Base-by-base conservation (phyloP, 2,888 invertebrate species). In the Endomychus coccineus region DNA sequence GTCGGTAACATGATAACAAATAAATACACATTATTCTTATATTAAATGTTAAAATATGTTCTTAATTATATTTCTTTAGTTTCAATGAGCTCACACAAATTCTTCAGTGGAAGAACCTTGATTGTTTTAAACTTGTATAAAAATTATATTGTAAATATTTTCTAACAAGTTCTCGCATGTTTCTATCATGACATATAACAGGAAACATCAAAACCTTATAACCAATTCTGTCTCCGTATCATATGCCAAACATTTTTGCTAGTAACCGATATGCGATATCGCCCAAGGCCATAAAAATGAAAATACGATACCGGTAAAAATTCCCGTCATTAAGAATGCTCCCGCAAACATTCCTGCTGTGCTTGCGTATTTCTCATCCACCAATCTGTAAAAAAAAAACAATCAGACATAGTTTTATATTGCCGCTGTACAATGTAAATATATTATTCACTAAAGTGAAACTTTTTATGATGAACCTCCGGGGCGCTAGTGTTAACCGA, bases 261-360 rank as follows among this genome's bases (percentile, higher is more conserved):
- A 64, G 56, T 58, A 55, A 36, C 62, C 62, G 15, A 67, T 57
- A 43, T 63, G 59, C 23, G 55, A 51, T 14, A 81, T 77, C 13
- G 85, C 52, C 47, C 66, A 60, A 10, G 88, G 84, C 66, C 82
- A 76, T 24, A 81, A 54, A 49, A 82, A 74, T 0, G 87, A 78
- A 60, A 84, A 82, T 43, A 77, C 58, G 40, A 96, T 78, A n/a
- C 96, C 96, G 5, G 69, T 56, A 41, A 89, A 79, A 30, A 96
- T 84, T 27, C 96, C 96, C 0, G 90, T 81, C 17, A 96, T 83
- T 1, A 98, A 73, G 55, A 83, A 83, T 12, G 97, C 94, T 0
- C 88, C 92, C 24, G 88, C 95, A 64, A 92, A 87, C 97, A 97
- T 97, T 38, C 96, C 96, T 0, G 96, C 96, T 1, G 80, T 82